Evolutionary conservation across 2,113 vertebrate species (phyloP), one percentile per base, ranked within the genome.

Genomic region (Indicator indicator): DNA sequence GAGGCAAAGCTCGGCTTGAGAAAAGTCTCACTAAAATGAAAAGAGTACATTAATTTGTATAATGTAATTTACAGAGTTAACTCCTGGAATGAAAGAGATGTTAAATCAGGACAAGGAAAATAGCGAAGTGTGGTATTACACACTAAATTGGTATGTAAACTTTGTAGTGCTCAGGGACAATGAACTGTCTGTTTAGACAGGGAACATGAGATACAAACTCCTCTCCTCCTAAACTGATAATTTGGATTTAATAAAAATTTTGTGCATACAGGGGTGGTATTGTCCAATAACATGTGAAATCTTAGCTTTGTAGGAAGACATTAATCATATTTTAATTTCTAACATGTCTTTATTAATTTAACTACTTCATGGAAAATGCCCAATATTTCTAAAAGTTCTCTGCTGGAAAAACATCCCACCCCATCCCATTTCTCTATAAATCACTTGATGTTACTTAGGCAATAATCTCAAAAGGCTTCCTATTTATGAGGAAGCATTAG

Each of bases 401-500:
- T 24, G 7, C 12, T 67, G 38, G 38, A 30, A 83, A 93, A 95
- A 94, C 32, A 87, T 60, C 76, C 64, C n/a, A 67, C 20, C 46
- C 13, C 20, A 21, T 40, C 16, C 54, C 15, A 33, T 52, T 76
- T 86, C 72, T 87, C 42, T 77, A 30, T 44, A 84, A 44, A 86
- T 75, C 36, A 56, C 56, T 69, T 79, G 21, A 20, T 65, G 33
- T 75, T 86, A 90, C 73, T 89, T 88, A 73, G 58, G 64, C 63
- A 83, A 77, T 69, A 58, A 86, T 81, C 79, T 91, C 56, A 75
- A 93, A 94, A 82, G 40, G 33, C 48, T 82, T 96, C 89, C 78
- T 77, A 77, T 92, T 94, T 85, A 77, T 30, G 60, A 77, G 52
- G 91, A 90, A 79, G 56, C 44, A 71, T 75, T 81, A 81, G 63